Evolutionary conservation across 2,888 invertebrate species (phyloP).

Genomic region (Gastracanthus pulcherrimus): DNA sequence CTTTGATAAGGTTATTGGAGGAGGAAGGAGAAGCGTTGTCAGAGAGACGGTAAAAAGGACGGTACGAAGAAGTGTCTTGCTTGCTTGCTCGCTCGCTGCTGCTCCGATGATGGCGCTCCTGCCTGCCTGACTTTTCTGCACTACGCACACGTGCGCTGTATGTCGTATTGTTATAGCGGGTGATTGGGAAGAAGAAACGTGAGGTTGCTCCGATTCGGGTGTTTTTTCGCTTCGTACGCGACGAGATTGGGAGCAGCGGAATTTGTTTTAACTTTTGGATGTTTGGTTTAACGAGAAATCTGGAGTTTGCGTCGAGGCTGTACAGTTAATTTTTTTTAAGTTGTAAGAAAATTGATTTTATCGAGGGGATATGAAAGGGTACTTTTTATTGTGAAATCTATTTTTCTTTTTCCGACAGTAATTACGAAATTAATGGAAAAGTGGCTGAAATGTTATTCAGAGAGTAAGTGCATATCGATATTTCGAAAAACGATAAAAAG

Average conservation of each 20-base stretch:
- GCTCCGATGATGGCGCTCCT: background rate
- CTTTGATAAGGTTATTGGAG: conserved; percentile 50
- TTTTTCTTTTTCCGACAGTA: too few relatives aligned
- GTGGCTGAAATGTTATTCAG: too few relatives aligned
- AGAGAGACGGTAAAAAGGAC: conserved; percentile 44
- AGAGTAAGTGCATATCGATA: too few relatives aligned
- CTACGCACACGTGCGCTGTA: conserved; percentile 13
- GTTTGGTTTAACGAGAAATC: too few relatives aligned
- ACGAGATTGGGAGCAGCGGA: background rate
- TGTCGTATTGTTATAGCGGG: background rate
- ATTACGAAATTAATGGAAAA: too few relatives aligned
- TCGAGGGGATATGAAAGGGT: too few relatives aligned
- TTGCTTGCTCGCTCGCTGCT: background rate
- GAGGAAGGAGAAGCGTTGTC: conserved; percentile 14
- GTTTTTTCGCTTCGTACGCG: background rate
- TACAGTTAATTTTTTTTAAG: too few relatives aligned
- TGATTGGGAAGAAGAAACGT: background rate
- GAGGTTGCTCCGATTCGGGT: background rate
- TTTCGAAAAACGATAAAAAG: too few relatives aligned
- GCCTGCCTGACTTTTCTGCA: background rate
- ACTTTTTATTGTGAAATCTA: too few relatives aligned
- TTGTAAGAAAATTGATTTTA: too few relatives aligned
- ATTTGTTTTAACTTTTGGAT: too few relatives aligned
- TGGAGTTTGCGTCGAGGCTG: too few relatives aligned
- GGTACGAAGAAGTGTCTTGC: background rate